Evolutionary conservation across 1,140 invertebrate species (phyloP).

Genomic region (Anadara kagoshimensis): DNA sequence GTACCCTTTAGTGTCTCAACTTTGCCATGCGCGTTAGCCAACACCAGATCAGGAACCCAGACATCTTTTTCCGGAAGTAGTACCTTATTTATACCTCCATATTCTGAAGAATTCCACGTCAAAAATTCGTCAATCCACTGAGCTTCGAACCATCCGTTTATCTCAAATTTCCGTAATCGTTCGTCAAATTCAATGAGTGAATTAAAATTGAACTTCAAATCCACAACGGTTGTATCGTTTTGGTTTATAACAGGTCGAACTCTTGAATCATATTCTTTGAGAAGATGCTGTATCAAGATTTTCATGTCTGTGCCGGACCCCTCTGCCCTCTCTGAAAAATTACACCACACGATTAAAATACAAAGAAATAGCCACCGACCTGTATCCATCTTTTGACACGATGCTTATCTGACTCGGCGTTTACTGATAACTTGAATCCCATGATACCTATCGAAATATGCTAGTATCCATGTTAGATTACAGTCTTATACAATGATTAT

Average conservation of each 20-base stretch:
- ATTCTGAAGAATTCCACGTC: background rate
- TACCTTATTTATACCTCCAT: background rate
- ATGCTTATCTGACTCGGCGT: no score
- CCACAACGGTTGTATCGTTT: background rate
- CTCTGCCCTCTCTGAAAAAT: no score
- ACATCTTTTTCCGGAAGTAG: background rate
- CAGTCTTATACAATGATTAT: no score
- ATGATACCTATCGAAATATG: no score
- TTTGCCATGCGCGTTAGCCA: background rate
- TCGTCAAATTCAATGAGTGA: background rate
- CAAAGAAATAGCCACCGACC: no score
- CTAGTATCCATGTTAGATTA: no score
- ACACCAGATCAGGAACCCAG: background rate
- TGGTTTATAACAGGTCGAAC: background rate
- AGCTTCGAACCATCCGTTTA: background rate
- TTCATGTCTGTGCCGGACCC: no score
- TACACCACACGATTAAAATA: no score
- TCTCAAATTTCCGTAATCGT: background rate
- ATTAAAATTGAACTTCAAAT: background rate
- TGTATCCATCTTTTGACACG: no score
- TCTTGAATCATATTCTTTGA: background rate
- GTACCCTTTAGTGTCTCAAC: background rate
- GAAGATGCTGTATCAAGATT: no score
- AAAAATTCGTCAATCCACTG: background rate
- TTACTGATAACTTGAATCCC: no score